Percentiles rank a stretch among this genome's conserved stretches.
Conservation (phyloP, 2,888 invertebrate species). For the Stratiomys singularior region DNA sequence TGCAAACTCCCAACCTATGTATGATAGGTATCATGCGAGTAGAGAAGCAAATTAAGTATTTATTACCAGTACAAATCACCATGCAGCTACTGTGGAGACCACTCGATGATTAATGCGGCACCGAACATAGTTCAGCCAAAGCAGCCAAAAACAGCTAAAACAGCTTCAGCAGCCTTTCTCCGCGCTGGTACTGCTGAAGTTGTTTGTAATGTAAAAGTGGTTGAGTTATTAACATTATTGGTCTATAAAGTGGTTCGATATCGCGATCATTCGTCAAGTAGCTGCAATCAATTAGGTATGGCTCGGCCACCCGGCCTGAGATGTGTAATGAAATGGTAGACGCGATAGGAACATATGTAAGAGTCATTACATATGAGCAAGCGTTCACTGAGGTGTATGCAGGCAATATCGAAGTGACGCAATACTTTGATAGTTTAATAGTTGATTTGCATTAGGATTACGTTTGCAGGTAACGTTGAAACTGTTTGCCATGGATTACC, state of each 20-base stretch:
- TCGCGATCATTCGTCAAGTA: slow-evolving; percentile 38
- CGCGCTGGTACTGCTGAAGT: not conserved
- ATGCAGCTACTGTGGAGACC: slow-evolving; percentile 18
- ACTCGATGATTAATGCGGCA: slow-evolving; percentile 19
- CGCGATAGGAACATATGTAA: not conserved
- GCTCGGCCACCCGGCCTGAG: not conserved
- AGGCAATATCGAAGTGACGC: no score
- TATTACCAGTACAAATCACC: slow-evolving; percentile 26
- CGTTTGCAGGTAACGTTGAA: no score
- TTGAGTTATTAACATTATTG: slow-evolving; percentile 21
- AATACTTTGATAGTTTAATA: no score
- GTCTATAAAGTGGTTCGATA: slow-evolving; percentile 37
- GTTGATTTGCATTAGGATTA: no score
- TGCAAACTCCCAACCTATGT: not conserved
- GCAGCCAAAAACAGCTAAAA: no score
- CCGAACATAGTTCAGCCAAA: no score
- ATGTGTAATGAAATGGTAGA: slow-evolving; percentile 6
- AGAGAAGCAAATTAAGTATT: slow-evolving; percentile 25
- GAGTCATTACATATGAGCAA: no score
- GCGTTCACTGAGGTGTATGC: no score
- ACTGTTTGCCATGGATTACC: no score
- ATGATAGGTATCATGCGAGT: not conserved
- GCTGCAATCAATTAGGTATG: slow-evolving; percentile 30
- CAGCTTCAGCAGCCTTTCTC: slow-evolving; percentile 18
- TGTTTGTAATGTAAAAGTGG: not conserved